Base-by-base conservation (phyloP, 2,888 invertebrate genomes). In the Aromia moschata region DNA sequence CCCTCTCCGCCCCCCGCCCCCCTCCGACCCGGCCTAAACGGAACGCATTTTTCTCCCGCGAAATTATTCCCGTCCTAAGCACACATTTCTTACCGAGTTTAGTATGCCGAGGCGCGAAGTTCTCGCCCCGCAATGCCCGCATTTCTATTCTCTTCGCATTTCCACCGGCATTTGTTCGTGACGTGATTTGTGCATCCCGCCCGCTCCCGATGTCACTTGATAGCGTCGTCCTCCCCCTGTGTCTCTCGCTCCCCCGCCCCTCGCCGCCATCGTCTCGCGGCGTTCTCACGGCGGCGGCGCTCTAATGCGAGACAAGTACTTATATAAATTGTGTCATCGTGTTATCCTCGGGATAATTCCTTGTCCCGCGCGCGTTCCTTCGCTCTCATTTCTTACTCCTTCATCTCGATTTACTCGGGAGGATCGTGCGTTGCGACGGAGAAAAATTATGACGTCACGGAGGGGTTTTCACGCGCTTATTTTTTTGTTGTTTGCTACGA, bases 91-190 rank as follows among this genome's bases (percentile, higher is more conserved):
- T 77, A 74, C 73, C 64, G 70, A 76, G 74, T 73, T 77, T 77
- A 76, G 75, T 77, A 77, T 78, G 76, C 78, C 67, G 72, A 64
- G 73, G 74, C 74, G 76, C 70, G 70, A 71, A 75, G 72, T 76
- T 77, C 74, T 71, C 75, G 72, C 74, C 75, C 72, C 72, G 58
- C n/a, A 74, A 61, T 56, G 70, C 73, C 77, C 78, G 74, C 76
- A 79, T 80, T 79, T 75, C 79, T 79, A 79, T 79, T 78, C 79
- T 75, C 74, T 74, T 69, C 74, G 77, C 78, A 78, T 78, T 79
- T 73, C 75, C 69, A 76, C 76, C 76, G 74, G 76, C 79, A 77
- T 79, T 80, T 80, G 80, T 78, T 77, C 74, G 73, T 79, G 80
- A 80, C 80, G 80, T 80, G 80, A 80, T 80, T 80, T 79, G 79